phyloP scores from a whole-genome alignment of 1,140 invertebrate species.

The Drosophila santomea region DNA sequence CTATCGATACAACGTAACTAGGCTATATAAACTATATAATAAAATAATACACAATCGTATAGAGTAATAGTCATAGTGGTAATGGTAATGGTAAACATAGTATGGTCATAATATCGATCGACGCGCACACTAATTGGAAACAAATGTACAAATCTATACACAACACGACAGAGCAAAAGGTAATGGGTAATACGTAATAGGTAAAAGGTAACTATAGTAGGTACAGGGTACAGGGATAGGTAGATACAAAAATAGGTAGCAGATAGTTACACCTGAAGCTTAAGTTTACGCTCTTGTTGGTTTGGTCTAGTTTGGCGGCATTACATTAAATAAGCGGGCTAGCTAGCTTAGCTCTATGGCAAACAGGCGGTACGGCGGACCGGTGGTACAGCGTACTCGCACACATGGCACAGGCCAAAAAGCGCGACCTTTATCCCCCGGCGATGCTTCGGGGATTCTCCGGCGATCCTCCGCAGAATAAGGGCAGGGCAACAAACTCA shows the following conservation, averaged over 20 bases:
- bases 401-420: slow-evolving; percentile 46
- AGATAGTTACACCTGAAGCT: slow-evolving; percentile 65
- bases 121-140: slow-evolving; percentile 13
- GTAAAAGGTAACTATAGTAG: neutral
- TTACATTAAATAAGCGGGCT: slow-evolving; percentile 37
- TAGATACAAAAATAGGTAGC: slow-evolving; percentile 9
- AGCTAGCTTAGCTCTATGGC: slow-evolving; percentile 55
- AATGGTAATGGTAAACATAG: slow-evolving; percentile 10
- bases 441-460: neutral
- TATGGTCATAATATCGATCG: slow-evolving; percentile 25
- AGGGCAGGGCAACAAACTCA: slow-evolving; percentile 11
- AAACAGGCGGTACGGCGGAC: slow-evolving; percentile 25
- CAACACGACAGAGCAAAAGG: slow-evolving; percentile 17
- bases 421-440: neutral
- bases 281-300: slow-evolving; percentile 76
- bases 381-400: slow-evolving; percentile 7
- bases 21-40: slow-evolving; percentile 6
- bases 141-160: slow-evolving; percentile 41
- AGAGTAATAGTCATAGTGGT: slow-evolving; percentile 20
- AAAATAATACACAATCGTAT: slow-evolving; percentile 43
- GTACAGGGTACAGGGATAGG: neutral
- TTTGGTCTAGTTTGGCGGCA: slow-evolving; percentile 73
- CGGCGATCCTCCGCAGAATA: neutral
- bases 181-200: neutral
- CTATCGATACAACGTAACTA: slow-evolving; percentile 30